Evolutionary conservation across 2,113 vertebrate genomes (phyloP), one percentile per base, ranked within the genome.

Genomic region (Sinocyclocheilus rhinocerous): DNA sequence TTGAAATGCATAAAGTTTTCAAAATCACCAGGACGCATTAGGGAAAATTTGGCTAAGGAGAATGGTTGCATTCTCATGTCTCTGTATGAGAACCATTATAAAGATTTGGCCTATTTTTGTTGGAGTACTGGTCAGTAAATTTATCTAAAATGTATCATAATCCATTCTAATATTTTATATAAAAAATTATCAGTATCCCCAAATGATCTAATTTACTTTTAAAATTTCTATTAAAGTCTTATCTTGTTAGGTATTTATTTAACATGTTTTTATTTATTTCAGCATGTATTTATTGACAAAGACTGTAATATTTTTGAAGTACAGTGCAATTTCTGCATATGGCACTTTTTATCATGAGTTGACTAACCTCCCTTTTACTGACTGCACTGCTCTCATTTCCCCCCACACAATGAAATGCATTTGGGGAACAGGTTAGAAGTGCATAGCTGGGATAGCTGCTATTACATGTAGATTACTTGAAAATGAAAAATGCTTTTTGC

Each of bases 251-350:
- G 90, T 93, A 92, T 94, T 93, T 94, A 90, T 91, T 91, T 89
- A 95, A 94, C 91, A 90, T 91, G 86, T 90, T 90, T 90, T 91
- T 92, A 94, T 95, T 95, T 95, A 93, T 94, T 92, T 92, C 87
- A 90, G 93, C 91, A 90, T 93, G 91, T 94, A 94, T 95, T 95
- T 95, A 94, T 94, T 94, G 92, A 94, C 67, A 88, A 91, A 94
- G 91, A 91, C 92, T 87, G 92, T 93, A 94, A 94, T 95, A 94
- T 94, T 95, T 95, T 92, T 95, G 93, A 94, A 90, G 91, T 93
- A 91, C 86, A 89, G 93, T 95, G 93, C 93, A 94, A 94, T 94
- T 92, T 95, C 92, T 94, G 95, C 94, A 95, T 93, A 92, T 87
- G 88, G 95, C 95, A 95, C 95, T 95, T 95, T 83, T 91, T 91